Percentiles rank a stretch among this genome's conserved stretches.
These are phyloP conservation scores for Pollenia angustigena DNA, from an alignment of 2,888 invertebrate genomes.

Conservation along the genomic window DNA sequence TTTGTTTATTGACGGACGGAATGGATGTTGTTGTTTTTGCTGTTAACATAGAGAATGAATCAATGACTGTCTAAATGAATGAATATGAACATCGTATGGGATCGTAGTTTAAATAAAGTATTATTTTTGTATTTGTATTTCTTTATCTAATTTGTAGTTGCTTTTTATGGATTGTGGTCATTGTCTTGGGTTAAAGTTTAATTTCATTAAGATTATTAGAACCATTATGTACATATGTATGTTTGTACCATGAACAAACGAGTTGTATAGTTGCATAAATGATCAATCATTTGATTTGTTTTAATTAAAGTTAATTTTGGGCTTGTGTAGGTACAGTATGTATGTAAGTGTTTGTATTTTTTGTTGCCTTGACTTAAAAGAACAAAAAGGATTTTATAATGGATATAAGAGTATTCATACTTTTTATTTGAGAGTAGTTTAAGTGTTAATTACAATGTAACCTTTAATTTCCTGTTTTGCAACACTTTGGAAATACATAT, in stretches of 20 bases:
- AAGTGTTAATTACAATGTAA: slow-evolving; percentile 30
- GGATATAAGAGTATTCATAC: background rate
- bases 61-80: slow-evolving; percentile 52
- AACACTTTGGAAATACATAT: slow-evolving; percentile 5
- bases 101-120: slow-evolving; percentile 56
- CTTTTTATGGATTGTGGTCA: slow-evolving; percentile 60
- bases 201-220: slow-evolving; percentile 72
- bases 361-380: background rate
- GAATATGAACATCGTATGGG: background rate
- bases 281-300: slow-evolving; percentile 72
- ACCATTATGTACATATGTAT: slow-evolving; percentile 9
- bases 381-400: slow-evolving; percentile 17
- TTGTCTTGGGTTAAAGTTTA: slow-evolving; percentile 73
- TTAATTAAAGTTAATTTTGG: slow-evolving; percentile 65
- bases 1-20: slow-evolving; percentile 11
- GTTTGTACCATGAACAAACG: slow-evolving; percentile 17
- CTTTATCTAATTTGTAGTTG: slow-evolving; percentile 52
- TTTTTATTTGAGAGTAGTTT: background rate
- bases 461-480: slow-evolving; percentile 43
- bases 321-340: slow-evolving; percentile 23
- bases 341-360: background rate
- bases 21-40: slow-evolving; percentile 15
- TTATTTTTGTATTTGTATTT: slow-evolving; percentile 42
- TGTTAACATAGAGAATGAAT: slow-evolving; percentile 53
- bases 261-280: slow-evolving; percentile 35